These are phyloP conservation scores for Piaya cayana DNA, from an alignment of 2,113 vertebrate genomes.

Conservation along the genomic window DNA sequence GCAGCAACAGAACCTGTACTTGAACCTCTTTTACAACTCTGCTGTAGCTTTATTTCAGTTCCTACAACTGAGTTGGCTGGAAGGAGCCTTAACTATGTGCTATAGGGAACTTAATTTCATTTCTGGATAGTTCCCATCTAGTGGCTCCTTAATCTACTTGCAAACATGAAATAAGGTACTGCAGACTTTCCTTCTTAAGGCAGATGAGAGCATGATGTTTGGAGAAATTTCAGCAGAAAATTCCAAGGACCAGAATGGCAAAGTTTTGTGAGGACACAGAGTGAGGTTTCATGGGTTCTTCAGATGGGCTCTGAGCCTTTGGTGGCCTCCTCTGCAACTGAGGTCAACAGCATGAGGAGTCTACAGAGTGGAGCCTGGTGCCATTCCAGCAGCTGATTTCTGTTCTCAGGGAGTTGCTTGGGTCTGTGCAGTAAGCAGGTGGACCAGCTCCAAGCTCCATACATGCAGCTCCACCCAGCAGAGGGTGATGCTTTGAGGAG, in stretches of 20 bases:
- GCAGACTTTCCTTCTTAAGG: neutral
- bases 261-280: neutral
- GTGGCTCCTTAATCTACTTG: neutral
- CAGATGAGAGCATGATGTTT: neutral
- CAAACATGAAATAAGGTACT: neutral
- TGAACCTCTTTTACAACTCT: neutral
- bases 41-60: neutral
- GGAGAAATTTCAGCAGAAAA: neutral
- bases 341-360: accelerated
- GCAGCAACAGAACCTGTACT: neutral
- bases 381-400: neutral
- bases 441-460: neutral
- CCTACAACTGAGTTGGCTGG: neutral
- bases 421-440: neutral
- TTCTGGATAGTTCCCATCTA: neutral
- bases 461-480: neutral
- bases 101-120: neutral
- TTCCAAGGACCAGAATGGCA: neutral
- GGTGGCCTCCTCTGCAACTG: neutral
- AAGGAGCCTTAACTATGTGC: neutral
- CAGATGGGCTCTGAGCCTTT: neutral
- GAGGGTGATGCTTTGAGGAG: neutral
- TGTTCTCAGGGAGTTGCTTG: neutral
- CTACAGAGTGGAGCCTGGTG: neutral
- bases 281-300: neutral